A percentile compares a stretch with the other conserved stretches of the same genome.
These are phyloP conservation scores for Perognathus longimembris DNA, from an alignment of 2,113 vertebrate species.

Conservation along the genomic window DNA sequence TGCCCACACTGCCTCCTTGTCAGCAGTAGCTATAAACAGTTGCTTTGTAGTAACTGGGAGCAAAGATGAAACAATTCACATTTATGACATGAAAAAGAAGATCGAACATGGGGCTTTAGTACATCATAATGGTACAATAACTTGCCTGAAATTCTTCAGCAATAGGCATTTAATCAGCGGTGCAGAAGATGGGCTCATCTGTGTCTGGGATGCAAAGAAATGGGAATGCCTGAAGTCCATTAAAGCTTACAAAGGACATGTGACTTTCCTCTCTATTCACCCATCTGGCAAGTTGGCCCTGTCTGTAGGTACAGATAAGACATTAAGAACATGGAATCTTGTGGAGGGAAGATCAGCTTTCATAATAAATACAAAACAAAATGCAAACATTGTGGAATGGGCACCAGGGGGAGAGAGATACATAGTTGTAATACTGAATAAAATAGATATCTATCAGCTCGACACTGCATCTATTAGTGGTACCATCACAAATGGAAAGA, in stretches of 20 bases:
- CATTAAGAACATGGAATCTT: conserved; percentile 98
- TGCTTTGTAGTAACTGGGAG: conserved; percentile 96
- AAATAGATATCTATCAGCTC: conserved; percentile 91
- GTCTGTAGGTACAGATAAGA: conserved; percentile 97
- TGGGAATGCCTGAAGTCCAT: conserved; percentile 98
- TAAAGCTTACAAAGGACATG: conserved; percentile 95
- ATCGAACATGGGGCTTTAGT: conserved; percentile 92
- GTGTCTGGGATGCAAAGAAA: conserved; percentile 95
- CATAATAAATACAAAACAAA: conserved; percentile 97
- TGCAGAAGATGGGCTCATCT: conserved; percentile 95
- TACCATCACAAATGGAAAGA: conserved; percentile 89
- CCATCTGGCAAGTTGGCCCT: conserved; percentile 97
- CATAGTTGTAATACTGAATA: conserved; percentile 88
- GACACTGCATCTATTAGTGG: conserved; percentile 91
- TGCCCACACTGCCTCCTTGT: conserved; percentile 93
- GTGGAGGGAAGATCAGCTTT: conserved; percentile 95
- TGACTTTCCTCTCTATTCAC: conserved; percentile 95
- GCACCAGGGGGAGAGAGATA: conserved; percentile 94
- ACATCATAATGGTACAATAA: conserved; percentile 94
- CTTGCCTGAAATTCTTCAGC: conserved; percentile 95
- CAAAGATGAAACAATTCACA: conserved; percentile 97
- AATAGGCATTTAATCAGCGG: conserved; percentile 94
- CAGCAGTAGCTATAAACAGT: conserved; percentile 90
- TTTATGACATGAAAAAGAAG: conserved; percentile 96
- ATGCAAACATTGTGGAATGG: conserved; percentile 95